Base-by-base conservation (phyloP, 53 echinoderm and acorn worm species). In the Stichopus horrens region DNA sequence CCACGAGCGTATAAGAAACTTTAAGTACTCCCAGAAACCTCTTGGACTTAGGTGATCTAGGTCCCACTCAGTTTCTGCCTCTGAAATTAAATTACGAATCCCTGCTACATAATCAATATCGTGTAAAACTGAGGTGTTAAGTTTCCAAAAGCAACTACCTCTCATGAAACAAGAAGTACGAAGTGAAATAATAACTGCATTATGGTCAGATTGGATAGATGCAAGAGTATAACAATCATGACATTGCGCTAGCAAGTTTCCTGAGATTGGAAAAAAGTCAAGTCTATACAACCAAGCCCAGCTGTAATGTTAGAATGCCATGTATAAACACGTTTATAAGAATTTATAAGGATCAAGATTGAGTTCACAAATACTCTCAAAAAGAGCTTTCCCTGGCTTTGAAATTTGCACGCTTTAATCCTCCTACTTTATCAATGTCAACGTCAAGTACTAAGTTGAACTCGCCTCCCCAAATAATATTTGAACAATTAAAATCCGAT, bases 171-270 rank as follows among this genome's bases (percentile, higher is more conserved):
- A 6, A 6, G 82, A 81, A 20, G 82, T 55, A 57, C 21, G 82
- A 52, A 55, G 7, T 3, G 53, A 54, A 56, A 81, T n/a, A n/a
- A 81, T 81, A 7, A 81, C 56, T 9, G 58, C 5, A 58, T 81
- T 81, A 19, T 81, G 13, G 55, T 81, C 79, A n/a, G 79, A 79
- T 11, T 79, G 53, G 52, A 79, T 54, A 10, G 53, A 11, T 53
- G 79, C 9, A 11, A 79, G 10, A 79, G 55, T 55, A 79, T 79
- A 79, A 79, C 55, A 79, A 7, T 79, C 79, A 79, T 79, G 9
- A 79, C 79, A 79, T 11, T 13, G 7, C 11, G 79, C n/a, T 10
- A 79, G 9, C 11, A 79, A n/a, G 10, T 79, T 7, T 13, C 22
- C 21, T 7, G 53, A 23, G 9, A 13, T 19, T 9, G 8, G 20